Conservation (phyloP, 2,888 invertebrate species). For the Pristionchus mayeri region DNA sequence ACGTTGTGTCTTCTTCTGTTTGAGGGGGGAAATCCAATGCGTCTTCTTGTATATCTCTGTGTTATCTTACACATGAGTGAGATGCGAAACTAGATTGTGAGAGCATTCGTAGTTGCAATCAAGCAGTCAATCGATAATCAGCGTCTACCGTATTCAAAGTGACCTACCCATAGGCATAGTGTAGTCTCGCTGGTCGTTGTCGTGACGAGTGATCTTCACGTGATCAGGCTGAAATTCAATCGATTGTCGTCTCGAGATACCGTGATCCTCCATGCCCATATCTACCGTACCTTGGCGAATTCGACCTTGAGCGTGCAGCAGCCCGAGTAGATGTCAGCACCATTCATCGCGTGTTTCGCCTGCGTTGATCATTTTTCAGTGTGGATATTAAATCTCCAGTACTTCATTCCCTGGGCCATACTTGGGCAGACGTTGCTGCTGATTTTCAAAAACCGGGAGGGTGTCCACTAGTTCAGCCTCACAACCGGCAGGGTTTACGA, state of each 20-base stretch:
- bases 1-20: neutral
- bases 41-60: neutral
- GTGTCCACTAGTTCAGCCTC: no score
- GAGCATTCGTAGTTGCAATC: neutral
- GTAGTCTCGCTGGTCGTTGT: constrained; percentile 73
- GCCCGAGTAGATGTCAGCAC: constrained; percentile 98
- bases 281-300: constrained; percentile 90
- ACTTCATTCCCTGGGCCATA: no score
- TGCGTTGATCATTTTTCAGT: no score
- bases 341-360: constrained; percentile 94
- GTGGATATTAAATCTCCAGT: no score
- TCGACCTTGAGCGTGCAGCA: constrained; percentile 99
- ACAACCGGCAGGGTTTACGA: no score
- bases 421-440: no score
- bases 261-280: neutral
- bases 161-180: constrained; percentile 55
- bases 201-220: constrained; percentile 70
- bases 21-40: neutral
- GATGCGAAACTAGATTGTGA: constrained; percentile 11
- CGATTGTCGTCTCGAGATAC: neutral
- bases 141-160: neutral
- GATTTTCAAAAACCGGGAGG: no score
- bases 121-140: neutral
- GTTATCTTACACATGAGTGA: neutral
- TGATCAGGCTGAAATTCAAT: constrained; percentile 66